A percentile compares a stretch with the other conserved stretches of the same genome.
These are phyloP conservation scores for Notechis scutatus DNA, from an alignment of 2,113 vertebrate species.

Conservation along the genomic window DNA sequence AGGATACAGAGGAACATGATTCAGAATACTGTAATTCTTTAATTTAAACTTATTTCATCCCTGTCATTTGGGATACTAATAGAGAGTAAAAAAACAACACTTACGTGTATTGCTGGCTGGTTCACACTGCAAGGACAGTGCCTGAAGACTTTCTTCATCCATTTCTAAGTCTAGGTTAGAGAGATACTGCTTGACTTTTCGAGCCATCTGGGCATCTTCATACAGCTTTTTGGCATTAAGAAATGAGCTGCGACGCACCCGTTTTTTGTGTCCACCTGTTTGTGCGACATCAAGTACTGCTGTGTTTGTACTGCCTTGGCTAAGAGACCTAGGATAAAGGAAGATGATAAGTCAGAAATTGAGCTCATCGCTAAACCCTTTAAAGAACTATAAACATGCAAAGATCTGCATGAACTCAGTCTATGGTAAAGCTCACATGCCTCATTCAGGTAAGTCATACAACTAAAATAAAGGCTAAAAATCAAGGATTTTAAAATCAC, in stretches of 20 bases:
- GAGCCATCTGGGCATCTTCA: constrained; percentile 97
- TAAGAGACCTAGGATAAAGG: constrained; percentile 81
- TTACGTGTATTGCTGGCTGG: constrained; percentile 91
- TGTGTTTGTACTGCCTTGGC: constrained; percentile 91
- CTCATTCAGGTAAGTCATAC: constrained; percentile 69
- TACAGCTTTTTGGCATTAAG: constrained; percentile 98
- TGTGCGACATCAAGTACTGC: constrained; percentile 91
- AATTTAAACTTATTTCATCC: neutral
- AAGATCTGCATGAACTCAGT: constrained; percentile 53
- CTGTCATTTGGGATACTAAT: neutral
- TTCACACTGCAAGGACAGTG: constrained; percentile 89
- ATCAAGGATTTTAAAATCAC: constrained; percentile 23
- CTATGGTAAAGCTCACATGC: constrained; percentile 64
- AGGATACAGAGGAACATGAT: neutral
- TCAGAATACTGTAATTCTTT: neutral
- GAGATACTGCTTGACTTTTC: constrained; percentile 95
- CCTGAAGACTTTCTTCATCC: constrained; percentile 95
- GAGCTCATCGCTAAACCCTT: neutral
- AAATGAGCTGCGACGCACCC: constrained; percentile 95
- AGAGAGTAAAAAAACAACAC: constrained; percentile 35
- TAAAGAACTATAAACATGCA: constrained; percentile 30
- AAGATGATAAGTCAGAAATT: constrained; percentile 38
- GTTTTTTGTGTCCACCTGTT: constrained; percentile 92
- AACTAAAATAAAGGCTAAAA: constrained; percentile 47
- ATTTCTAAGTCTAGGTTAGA: constrained; percentile 90